Percentiles rank a stretch among this genome's conserved stretches.
Evolutionary conservation across 2,797 vertebrate species (phyloP).

Genomic region (Petrocephalus schoutedeni): DNA sequence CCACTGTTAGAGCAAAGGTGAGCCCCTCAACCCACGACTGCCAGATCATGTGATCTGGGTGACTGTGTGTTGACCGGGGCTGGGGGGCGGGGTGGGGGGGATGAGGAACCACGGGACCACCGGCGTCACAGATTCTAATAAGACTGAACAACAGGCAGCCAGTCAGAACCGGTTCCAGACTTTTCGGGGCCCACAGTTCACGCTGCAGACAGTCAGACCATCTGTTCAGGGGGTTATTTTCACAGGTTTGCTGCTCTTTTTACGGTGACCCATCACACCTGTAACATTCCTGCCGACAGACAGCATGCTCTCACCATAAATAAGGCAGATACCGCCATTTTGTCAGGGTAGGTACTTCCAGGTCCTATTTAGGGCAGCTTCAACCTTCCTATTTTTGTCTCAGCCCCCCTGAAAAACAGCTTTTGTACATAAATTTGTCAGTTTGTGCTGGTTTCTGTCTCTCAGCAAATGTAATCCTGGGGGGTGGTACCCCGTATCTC

Average conservation of each 20-base stretch:
- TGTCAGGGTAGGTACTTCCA: neutral
- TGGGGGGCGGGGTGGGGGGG: neutral
- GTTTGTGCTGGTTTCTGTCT: neutral
- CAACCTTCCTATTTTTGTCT: neutral
- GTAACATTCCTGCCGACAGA: neutral
- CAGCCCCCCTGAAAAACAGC: neutral
- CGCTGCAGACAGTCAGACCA: neutral
- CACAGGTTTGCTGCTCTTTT: neutral
- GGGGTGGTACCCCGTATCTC: neutral
- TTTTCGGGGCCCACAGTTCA: neutral
- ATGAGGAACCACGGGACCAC: neutral
- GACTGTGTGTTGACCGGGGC: constrained; percentile 43
- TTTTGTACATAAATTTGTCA: neutral
- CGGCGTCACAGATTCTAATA: neutral
- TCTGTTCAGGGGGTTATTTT: neutral
- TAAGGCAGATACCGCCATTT: neutral
- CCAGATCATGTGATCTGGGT: constrained; percentile 44
- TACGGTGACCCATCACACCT: neutral
- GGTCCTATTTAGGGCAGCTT: neutral
- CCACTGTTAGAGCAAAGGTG: neutral
- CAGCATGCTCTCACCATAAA: neutral
- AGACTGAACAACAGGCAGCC: neutral
- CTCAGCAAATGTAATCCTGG: neutral
- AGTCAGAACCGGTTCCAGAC: neutral
- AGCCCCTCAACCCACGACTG: constrained; percentile 29